A percentile compares a stretch with the other conserved stretches of the same genome.
Conservation (phyloP, 2,797 vertebrate species). For the Erpetoichthys calabaricus region DNA sequence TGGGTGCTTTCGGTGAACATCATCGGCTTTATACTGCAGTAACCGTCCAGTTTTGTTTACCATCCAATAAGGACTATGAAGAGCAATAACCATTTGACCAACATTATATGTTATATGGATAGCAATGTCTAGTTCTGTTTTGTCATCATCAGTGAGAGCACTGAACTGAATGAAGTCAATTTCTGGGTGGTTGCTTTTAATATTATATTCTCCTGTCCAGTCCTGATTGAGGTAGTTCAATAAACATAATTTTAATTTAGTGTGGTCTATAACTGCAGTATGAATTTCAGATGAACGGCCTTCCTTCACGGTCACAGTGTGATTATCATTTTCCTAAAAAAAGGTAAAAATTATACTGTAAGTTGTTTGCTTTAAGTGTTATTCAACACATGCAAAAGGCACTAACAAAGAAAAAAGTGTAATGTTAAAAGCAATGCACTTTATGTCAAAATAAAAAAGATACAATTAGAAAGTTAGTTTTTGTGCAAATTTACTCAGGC, state of each 20-base stretch:
- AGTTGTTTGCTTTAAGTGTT: too few species aligned
- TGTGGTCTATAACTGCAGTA: conserved; percentile 67
- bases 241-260: conserved; percentile 61
- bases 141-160: conserved; percentile 49
- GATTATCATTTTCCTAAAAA: conserved; percentile 50
- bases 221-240: conserved; percentile 75
- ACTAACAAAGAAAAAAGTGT: conserved; percentile 11
- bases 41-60: conserved; percentile 84
- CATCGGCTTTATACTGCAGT: conserved; percentile 94
- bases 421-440: background rate
- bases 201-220: conserved; percentile 68
- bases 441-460: too few species aligned
- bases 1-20: conserved; percentile 90
- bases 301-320: conserved; percentile 44
- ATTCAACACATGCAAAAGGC: too few species aligned
- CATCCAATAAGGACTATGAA: conserved; percentile 97
- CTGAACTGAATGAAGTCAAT: conserved; percentile 78
- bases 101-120: conserved; percentile 67
- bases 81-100: conserved; percentile 64
- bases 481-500: too few species aligned
- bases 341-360: background rate
- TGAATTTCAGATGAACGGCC: conserved; percentile 77
- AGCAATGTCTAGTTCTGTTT: conserved; percentile 75
- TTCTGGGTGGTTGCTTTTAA: conserved; percentile 64
- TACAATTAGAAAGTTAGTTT: too few species aligned